Conservation (phyloP, 92 coral and sea anemone genomes). For the Palythoa heliodiscus region DNA sequence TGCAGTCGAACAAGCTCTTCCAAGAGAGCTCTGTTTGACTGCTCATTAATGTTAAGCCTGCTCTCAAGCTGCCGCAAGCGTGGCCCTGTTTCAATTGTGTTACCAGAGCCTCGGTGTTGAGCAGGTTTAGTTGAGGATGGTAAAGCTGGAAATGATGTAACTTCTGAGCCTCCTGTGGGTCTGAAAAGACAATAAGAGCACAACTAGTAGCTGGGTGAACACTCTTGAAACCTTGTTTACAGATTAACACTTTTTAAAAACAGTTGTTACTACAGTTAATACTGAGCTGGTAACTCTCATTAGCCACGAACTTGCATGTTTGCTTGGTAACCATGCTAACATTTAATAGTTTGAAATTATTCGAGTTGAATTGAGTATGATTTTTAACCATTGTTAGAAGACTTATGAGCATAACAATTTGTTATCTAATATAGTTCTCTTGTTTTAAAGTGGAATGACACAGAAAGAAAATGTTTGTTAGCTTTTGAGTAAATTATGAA, state of each 20-base stretch:
- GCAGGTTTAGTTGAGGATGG: constrained; percentile 52
- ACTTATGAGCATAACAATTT: too few relatives aligned
- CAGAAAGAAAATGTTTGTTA: too few relatives aligned
- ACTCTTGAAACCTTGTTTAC: background rate
- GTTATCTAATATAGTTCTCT: too few relatives aligned
- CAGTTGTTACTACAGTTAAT: too few relatives aligned
- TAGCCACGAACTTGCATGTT: too few relatives aligned
- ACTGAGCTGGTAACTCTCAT: too few relatives aligned
- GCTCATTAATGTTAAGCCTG: constrained; percentile 87
- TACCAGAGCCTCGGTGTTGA: constrained; percentile 58
- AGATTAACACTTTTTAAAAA: background rate
- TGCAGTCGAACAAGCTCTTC: constrained; percentile 95
- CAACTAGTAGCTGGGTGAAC: background rate
- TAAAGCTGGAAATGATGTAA: constrained; percentile 69
- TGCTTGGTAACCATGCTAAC: too few relatives aligned
- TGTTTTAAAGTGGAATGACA: too few relatives aligned
- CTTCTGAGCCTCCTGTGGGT: constrained; percentile 40
- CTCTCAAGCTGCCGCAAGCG: constrained; percentile 83
- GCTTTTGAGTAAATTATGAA: too few relatives aligned
- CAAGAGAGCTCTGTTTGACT: constrained; percentile 91
- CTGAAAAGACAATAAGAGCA: constrained; percentile 24
- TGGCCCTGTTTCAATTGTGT: constrained; percentile 48
- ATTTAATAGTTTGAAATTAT: too few relatives aligned
- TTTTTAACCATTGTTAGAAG: too few relatives aligned
- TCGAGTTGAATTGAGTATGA: too few relatives aligned